A percentile compares a stretch with the other conserved stretches of the same genome.
phyloP scores from a whole-genome alignment of 2,113 vertebrate species.

The Ophiodon elongatus region DNA sequence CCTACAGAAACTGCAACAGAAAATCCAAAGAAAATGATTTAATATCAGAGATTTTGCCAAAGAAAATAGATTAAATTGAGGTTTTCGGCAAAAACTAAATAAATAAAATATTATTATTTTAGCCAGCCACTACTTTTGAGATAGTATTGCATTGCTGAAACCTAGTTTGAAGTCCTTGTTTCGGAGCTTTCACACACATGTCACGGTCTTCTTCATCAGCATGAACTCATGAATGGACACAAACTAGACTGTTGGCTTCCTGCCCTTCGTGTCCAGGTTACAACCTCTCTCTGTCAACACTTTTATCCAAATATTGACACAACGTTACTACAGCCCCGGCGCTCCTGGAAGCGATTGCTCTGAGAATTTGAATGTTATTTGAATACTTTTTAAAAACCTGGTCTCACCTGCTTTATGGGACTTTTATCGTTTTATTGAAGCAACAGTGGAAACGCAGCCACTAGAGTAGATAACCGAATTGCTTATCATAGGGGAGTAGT shows the following conservation, averaged over 20 bases:
- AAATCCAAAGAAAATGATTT: neutral
- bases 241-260: neutral
- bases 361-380: constrained; percentile 23
- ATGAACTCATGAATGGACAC: neutral
- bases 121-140: neutral
- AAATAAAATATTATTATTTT: neutral
- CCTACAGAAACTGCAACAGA: neutral
- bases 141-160: neutral
- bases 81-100: neutral
- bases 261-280: neutral
- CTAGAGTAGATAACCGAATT: neutral
- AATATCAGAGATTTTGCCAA: neutral
- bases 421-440: constrained; percentile 1
- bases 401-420: neutral
- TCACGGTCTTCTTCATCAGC: neutral
- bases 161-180: neutral
- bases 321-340: no score
- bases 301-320: constrained; percentile 52
- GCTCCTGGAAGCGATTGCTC: neutral
- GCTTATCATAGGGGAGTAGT: neutral
- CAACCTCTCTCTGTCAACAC: constrained; percentile 1
- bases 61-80: no score
- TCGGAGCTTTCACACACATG: no score
- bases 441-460: accelerated
- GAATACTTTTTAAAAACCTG: constrained; percentile 7